Conservation (phyloP, 2,888 invertebrate species). For the Merodon equestris region DNA sequence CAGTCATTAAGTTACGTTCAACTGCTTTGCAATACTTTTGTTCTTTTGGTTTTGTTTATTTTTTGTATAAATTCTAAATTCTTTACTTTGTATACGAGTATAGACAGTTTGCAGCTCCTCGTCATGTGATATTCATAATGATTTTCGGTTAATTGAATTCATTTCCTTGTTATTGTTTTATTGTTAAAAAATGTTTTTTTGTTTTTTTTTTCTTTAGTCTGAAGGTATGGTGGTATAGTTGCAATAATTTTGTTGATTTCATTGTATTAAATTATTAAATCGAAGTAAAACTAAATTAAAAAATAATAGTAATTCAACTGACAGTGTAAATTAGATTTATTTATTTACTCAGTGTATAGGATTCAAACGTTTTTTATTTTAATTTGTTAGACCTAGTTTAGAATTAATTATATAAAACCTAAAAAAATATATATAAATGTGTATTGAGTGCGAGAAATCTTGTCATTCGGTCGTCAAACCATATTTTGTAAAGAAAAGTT, state of each 20-base stretch:
- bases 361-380: neutral
- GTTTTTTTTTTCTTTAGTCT: conserved; percentile 56
- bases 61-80: conserved; percentile 25
- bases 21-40: conserved; percentile 58
- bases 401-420: neutral
- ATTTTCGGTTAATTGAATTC: neutral
- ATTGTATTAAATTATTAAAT: conserved; percentile 38
- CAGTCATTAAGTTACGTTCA: conserved; percentile 68
- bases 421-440: neutral
- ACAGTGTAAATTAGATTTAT: too few species aligned
- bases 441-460: too few species aligned
- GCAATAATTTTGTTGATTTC: conserved; percentile 25
- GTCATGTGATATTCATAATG: too few species aligned
- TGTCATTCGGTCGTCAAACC: too few species aligned
- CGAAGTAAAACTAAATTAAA: conserved; percentile 3
- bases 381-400: neutral
- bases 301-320: conserved; percentile 3
- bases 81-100: conserved; percentile 35
- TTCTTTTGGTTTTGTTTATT: conserved; percentile 31
- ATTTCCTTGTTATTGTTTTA: conserved; percentile 6
- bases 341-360: too few species aligned
- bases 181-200: conserved; percentile 27
- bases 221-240: conserved; percentile 63
- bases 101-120: too few species aligned
- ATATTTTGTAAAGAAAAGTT: too few species aligned